Evolutionary conservation across 2,113 vertebrate species (phyloP).

Genomic region (Pontoporia blainvillei): DNA sequence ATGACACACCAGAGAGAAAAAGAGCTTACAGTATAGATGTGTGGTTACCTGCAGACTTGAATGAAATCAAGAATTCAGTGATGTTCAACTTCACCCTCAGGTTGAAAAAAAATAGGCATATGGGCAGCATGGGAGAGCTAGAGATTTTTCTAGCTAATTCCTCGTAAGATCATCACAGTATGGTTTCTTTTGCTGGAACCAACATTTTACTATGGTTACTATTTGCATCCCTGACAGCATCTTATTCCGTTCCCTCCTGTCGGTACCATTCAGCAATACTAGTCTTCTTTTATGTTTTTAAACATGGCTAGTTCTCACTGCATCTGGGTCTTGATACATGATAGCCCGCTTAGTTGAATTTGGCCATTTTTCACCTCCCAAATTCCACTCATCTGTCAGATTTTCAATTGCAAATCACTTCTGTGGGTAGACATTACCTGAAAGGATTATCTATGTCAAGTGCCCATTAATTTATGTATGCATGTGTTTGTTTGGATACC

Average conservation of each 20-base stretch:
- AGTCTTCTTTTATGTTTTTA: neutral
- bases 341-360: neutral
- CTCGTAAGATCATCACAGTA: neutral
- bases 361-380: neutral
- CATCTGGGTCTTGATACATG: neutral
- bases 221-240: neutral
- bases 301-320: neutral
- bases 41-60: conserved; percentile 3
- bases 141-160: neutral
- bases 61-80: conserved; percentile 25
- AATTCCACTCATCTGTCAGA: neutral
- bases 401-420: neutral
- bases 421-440: neutral
- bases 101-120: neutral
- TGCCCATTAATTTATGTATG: neutral
- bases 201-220: neutral
- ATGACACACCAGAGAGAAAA: conserved; percentile 33
- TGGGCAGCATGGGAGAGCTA: neutral
- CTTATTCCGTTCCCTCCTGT: neutral
- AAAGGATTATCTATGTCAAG: neutral
- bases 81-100: neutral
- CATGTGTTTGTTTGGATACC: neutral
- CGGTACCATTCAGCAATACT: neutral
- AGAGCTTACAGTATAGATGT: neutral
- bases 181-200: neutral